Base-by-base conservation (phyloP, 1,140 invertebrate genomes). In the Myzus persicae region DNA sequence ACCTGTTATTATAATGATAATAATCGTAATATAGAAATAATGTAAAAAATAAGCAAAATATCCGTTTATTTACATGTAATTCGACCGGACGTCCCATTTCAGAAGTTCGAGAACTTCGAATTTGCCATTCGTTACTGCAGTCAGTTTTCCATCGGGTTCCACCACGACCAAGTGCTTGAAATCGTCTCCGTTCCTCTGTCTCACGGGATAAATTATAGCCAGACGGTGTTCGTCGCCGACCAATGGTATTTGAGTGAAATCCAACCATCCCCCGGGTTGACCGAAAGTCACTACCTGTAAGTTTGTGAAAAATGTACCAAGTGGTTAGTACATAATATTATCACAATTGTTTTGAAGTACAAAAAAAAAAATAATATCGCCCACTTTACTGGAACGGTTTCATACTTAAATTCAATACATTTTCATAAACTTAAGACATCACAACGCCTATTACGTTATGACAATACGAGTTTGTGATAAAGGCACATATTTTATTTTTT, bases 181-280 rank as follows among this genome's bases (percentile, higher is more conserved):
- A 40, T 42, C 9, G 6, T 85, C 81, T 7, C 91, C 91, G 22
- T 92, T 22, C 14, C 7, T 8, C 40, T 93, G 91, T 93, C 54
- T 54, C 26, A 40, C 38, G 1, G 91, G 48, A 82, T 85, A 51
- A 51, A 93, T 85, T 51, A 93, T 85, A 5, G 91, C 91, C 46
- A 93, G 36, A 14, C 67, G 46, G 14, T 93, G 26, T 26, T 42
- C 46, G 14, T 26, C 24, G n/a, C 46, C 91, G 14, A 85, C 38
- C 42, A 93, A 85, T 26, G 91, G 91, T 42, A 51, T 44, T 54
- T 93, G 91, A 0, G 91, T 42, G 36, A 93, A 93, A n/a, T 93
- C 91, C 8, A 54, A 85, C 91, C 91, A 93, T 31, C 91, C 91
- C 0, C 81, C 46, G 0, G 36, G n/a, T 84, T 93, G 91, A 9